Conservation (phyloP, 2,113 vertebrate genomes). For the Entomyzon cyanotis region DNA sequence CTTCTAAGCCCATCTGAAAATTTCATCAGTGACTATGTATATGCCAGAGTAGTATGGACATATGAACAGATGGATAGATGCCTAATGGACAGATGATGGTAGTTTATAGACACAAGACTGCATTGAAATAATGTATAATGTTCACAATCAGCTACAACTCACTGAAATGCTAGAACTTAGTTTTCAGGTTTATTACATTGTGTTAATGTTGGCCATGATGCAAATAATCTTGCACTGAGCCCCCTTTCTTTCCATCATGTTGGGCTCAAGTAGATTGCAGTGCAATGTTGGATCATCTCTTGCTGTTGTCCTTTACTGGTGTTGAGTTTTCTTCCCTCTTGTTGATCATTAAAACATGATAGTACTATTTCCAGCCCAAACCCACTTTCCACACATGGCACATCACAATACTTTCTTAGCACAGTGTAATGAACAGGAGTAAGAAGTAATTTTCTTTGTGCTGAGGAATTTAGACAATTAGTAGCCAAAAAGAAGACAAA, state of each 20-base stretch:
- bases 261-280: neutral
- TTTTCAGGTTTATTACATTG: neutral
- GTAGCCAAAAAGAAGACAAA: neutral
- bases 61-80: neutral
- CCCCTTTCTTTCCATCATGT: neutral
- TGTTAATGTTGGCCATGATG: neutral
- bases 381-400: neutral
- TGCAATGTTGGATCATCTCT: neutral
- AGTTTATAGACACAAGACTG: neutral
- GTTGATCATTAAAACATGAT: neutral
- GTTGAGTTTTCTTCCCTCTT: neutral
- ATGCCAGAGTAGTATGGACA: neutral
- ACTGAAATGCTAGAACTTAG: neutral
- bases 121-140: neutral
- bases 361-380: neutral
- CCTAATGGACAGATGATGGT: neutral
- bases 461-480: neutral
- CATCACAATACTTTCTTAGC: neutral
- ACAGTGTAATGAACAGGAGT: neutral
- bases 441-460: neutral
- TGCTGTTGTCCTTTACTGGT: neutral
- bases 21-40: neutral
- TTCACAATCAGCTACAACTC: neutral
- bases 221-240: neutral
- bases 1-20: neutral